phyloP scores from a whole-genome alignment of 1,140 invertebrate genomes.

The Drosophila ogumai region DNA sequence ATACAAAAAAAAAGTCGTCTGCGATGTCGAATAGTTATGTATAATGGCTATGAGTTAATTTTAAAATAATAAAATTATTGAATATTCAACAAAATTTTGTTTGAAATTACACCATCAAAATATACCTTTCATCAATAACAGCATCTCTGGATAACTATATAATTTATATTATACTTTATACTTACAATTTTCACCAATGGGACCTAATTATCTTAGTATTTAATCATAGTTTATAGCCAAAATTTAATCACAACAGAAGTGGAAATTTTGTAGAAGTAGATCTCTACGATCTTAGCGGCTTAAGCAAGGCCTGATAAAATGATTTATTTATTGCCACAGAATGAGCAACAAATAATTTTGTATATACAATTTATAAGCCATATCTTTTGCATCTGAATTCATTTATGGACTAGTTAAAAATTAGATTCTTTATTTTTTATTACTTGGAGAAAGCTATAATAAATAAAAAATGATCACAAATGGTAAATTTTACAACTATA shows the following conservation, averaged over 20 bases:
- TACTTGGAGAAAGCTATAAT: not conserved
- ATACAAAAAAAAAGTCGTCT: conserved; percentile 89
- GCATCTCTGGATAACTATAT: no score
- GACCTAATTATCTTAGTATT: no score
- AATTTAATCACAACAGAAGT: not conserved
- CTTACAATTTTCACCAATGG: not conserved
- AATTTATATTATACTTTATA: no score
- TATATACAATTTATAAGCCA: conserved; percentile 2
- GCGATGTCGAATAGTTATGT: conserved; percentile 59
- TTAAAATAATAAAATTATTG: no score
- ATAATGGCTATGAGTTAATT: no score
- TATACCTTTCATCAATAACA: not conserved
- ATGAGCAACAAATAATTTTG: conserved; percentile 2
- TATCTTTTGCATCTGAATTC: not conserved
- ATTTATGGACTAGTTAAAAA: not conserved
- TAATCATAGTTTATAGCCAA: conserved; percentile 2
- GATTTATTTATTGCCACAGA: conserved; percentile 2
- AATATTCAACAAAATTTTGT: no score
- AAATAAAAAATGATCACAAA: not conserved
- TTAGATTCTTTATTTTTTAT: no score
- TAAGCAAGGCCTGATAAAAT: conserved; percentile 5
- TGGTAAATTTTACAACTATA: not conserved
- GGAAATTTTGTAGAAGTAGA: not conserved
- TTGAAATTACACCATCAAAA: not conserved
- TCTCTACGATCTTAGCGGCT: not conserved